These are phyloP conservation scores for Cercocebus atys DNA, from an alignment of 2,113 vertebrate genomes.

Conservation along the genomic window DNA sequence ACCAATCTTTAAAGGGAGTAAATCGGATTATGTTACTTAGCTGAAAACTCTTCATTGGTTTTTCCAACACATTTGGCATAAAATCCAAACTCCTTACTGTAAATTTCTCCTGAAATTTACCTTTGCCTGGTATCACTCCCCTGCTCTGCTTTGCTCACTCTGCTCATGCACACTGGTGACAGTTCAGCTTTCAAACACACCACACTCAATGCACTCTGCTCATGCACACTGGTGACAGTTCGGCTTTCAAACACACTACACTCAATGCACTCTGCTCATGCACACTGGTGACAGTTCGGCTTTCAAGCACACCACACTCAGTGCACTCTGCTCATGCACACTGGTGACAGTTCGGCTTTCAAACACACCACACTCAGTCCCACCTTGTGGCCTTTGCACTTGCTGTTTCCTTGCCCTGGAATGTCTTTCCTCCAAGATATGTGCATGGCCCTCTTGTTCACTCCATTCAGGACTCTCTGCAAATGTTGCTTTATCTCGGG, in stretches of 20 bases:
- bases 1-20: not conserved
- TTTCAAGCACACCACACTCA: fast-evolving
- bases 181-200: fast-evolving
- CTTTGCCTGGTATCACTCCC: not conserved
- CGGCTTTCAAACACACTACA: fast-evolving
- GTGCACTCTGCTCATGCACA: not conserved
- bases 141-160: not conserved
- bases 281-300: not conserved
- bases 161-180: not conserved
- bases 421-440: not conserved
- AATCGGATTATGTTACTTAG: not conserved
- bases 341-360: not conserved
- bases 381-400: not conserved
- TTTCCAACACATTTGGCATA: not conserved
- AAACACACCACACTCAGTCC: fast-evolving
- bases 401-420: not conserved
- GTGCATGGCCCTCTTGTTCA: not conserved
- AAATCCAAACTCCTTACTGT: not conserved
- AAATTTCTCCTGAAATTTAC: not conserved
- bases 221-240: not conserved
- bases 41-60: not conserved
- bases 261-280: too few species aligned
- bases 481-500: not conserved
- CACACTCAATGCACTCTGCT: too few species aligned
- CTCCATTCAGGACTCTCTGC: not conserved